Evolutionary conservation across 2,113 vertebrate species (phyloP), one percentile per base, ranked within the genome.

Genomic region (Montifringilla adamsi): DNA sequence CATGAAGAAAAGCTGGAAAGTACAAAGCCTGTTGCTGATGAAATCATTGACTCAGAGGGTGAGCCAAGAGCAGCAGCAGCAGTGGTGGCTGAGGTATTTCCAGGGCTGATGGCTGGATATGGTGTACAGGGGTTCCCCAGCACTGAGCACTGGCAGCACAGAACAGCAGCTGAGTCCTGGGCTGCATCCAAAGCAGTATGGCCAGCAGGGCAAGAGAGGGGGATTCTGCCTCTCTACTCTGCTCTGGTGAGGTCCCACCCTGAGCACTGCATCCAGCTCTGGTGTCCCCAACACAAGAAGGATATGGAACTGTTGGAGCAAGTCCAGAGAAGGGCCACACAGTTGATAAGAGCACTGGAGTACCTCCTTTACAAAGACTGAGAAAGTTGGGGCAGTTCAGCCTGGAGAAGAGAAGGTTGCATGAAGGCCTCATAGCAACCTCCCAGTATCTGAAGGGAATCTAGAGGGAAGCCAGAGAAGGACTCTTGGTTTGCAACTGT

Each of bases 1-100:
- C 92, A 99, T 5, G 91, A 97, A 55, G 92, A 97, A 3, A 97
- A 92, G 58, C 96, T 99, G 73, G 96, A 97, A 88, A 98, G 87
- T 49, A 68, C 94, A 23, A 97, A 97, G 49, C 37, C 93, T 1
- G 87, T 90, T 26, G 56, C 94, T 31, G 68, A 92, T 20, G 89
- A 84, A 77, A 14, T 5, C 17, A 18, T 1, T 13, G 63, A 69
- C 26, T 35, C 4, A 55, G 87, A 76, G 55, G 56, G 2, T 15
- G 72, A 90, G 41, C 72, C 15, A 41, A 23, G 16, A 24, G 47
- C 26, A 60, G 47, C 39, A n/a, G 7, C 26, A 60, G 47, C 39
- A n/a, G 7, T 2, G 20, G 4, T 60, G 35, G 19, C 21, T 76
- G 12, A 55, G 70, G 79, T 83, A 69, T 49, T 22, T 35, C 2